Conservation (phyloP, 2,888 invertebrate species). For the Polydrusus tereticollis region DNA sequence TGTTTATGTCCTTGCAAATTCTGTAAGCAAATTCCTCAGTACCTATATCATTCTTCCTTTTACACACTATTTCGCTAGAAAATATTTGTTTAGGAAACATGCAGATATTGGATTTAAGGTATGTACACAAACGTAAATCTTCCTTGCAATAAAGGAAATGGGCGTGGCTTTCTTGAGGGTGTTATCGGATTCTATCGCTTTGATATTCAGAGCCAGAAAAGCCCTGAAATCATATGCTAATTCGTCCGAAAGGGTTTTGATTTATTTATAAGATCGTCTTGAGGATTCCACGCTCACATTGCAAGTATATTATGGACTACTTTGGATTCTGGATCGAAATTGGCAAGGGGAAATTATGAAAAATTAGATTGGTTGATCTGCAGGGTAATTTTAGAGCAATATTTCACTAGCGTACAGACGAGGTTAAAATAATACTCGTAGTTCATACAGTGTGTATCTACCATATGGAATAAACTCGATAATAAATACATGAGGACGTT, state of each 20-base stretch:
- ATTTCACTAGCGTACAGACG: too few species aligned
- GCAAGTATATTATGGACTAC: background rate
- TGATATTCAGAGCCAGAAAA: conserved; percentile 61
- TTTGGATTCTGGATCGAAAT: background rate
- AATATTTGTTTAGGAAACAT: conserved; percentile 29
- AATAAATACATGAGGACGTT: too few species aligned
- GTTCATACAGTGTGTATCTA: too few species aligned
- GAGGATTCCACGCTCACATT: conserved; percentile 30
- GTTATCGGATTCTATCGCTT: conserved; percentile 44
- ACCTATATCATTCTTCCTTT: conserved; percentile 7
- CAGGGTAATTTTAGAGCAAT: too few species aligned
- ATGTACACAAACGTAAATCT: conserved; percentile 28
- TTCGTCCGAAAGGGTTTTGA: conserved; percentile 58
- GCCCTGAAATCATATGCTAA: conserved; percentile 64
- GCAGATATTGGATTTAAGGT: conserved; percentile 36
- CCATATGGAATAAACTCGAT: too few species aligned
- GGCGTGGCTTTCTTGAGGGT: conserved; percentile 33
- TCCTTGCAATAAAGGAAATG: conserved; percentile 33
- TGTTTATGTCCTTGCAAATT: background rate
- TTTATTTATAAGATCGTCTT: conserved; percentile 61
- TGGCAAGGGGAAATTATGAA: background rate
- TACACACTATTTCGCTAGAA: conserved; percentile 12
- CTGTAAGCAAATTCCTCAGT: conserved; percentile 1
- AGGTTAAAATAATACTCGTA: too few species aligned
- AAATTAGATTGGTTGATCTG: too few species aligned